Evolutionary conservation across 2,113 vertebrate genomes (phyloP), one percentile per base, ranked within the genome.

Genomic region (Boleophthalmus pectinirostris): DNA sequence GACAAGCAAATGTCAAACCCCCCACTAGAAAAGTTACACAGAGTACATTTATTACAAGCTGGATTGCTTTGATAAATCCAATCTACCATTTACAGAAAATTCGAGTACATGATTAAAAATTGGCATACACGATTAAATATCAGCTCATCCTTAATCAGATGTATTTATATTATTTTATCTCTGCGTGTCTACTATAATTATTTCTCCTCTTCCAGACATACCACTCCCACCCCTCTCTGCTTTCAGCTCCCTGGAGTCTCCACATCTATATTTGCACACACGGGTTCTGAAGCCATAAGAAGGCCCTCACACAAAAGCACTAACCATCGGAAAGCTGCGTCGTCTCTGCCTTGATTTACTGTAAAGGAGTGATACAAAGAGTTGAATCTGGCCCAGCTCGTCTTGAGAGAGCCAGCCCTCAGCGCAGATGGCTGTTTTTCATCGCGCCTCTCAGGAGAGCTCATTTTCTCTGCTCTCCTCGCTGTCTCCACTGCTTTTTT

Each of bases 381-480:
- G 81, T 75, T 83, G 88, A 92, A 90, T 90, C 71, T 85, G 86
- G 87, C 89, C 76, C 91, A 88, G 86, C 84, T 73, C 69, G 85
- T 89, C 87, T 90, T 87, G 25, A 75, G 88, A 91, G 89, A 90
- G 88, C 86, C 91, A 90, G 80, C 85, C 82, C 89, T 90, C 82
- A 25, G 85, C 84, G 51, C 89, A 90, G 89, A 91, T 92, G 90
- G 88, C 89, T 91, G 90, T 90, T 90, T 91, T 90, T 90, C 87
- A 90, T 92, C 91, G 73, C 49, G 8, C 76, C 23, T 87, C 89
- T 89, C 90, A 81, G 89, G 88, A 91, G 91, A 90, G 85, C 86
- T 91, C 72, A 88, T 89, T 90, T 90, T 90, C 85, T 80, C 70
- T 57, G 79, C 86, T 87, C 77, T 81, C 78, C 87, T 89, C 85